phyloP scores from a whole-genome alignment of 2,113 vertebrate genomes.

The Scomber scombrus region DNA sequence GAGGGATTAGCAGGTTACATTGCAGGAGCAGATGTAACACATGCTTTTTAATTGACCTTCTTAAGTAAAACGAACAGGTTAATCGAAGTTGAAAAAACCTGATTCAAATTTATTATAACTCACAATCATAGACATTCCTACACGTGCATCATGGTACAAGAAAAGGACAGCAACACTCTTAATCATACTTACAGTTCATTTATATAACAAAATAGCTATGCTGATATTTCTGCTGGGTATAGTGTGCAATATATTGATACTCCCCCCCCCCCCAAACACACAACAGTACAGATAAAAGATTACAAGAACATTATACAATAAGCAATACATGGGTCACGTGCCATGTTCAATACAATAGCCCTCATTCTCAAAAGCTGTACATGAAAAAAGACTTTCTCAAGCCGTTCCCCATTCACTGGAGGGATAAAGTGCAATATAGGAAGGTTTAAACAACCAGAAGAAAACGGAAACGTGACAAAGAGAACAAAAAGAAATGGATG shows the following conservation, averaged over 20 bases:
- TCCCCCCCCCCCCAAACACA: conserved; percentile 45
- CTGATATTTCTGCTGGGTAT: conserved; percentile 82
- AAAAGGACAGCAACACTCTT: conserved; percentile 82
- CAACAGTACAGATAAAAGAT: conserved; percentile 46
- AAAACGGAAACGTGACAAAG: conserved; percentile 46
- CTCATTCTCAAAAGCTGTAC: conserved; percentile 52
- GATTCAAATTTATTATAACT: conserved; percentile 88
- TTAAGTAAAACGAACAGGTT: conserved; percentile 38
- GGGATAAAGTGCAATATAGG: conserved; percentile 91
- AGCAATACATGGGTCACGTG: conserved; percentile 50
- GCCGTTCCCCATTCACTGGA: conserved; percentile 74
- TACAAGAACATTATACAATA: conserved; percentile 38
- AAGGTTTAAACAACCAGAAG: conserved; percentile 65
- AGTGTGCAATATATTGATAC: conserved; percentile 79
- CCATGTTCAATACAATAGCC: conserved; percentile 55
- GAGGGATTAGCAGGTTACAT: too few species aligned
- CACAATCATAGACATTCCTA: conserved; percentile 85
- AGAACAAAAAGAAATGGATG: conserved; percentile 46
- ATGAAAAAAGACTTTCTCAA: conserved; percentile 40
- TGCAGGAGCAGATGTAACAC: too few species aligned
- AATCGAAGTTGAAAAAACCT: conserved; percentile 78
- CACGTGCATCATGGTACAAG: conserved; percentile 87
- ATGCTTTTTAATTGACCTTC: not conserved
- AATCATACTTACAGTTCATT: conserved; percentile 89
- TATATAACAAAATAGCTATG: conserved; percentile 90